phyloP scores from a whole-genome alignment of 2,888 invertebrate species.

The Sarcophaga subvicina region DNA sequence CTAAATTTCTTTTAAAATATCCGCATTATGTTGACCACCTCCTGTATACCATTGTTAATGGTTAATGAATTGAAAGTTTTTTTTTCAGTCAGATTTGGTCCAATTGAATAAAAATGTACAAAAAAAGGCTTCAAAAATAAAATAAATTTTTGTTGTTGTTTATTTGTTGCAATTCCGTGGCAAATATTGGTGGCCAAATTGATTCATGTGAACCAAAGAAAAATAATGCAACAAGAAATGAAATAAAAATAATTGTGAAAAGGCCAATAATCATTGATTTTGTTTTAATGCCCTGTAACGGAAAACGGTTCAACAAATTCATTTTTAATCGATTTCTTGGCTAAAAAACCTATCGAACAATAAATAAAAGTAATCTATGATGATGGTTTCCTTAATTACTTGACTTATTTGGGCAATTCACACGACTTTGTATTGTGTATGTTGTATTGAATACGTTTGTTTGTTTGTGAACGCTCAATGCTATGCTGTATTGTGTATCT shows the following conservation, averaged over 20 bases:
- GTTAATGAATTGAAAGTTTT: conserved; percentile 17
- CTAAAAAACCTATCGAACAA: background rate
- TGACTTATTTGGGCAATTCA: background rate
- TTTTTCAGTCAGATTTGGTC: background rate
- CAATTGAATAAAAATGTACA: background rate
- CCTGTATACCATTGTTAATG: background rate
- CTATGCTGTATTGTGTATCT: too few relatives aligned
- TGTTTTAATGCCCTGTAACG: conserved; percentile 1
- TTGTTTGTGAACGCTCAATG: too few relatives aligned
- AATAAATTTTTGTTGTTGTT: background rate
- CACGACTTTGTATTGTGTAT: too few relatives aligned
- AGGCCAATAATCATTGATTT: background rate
- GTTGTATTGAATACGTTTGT: too few relatives aligned
- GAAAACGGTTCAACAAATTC: conserved; percentile 58
- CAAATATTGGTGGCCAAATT: conserved; percentile 25
- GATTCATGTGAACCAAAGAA: conserved; percentile 4
- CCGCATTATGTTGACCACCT: background rate
- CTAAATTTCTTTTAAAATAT: background rate
- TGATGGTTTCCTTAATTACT: background rate
- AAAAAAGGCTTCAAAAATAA: background rate
- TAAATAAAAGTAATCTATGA: background rate
- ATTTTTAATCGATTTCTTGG: conserved; percentile 32
- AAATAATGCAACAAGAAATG: background rate
- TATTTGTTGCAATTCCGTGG: background rate
- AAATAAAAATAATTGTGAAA: background rate